Evolutionary conservation across 2,113 vertebrate genomes (phyloP).

Genomic region (Bolborhynchus lineola): DNA sequence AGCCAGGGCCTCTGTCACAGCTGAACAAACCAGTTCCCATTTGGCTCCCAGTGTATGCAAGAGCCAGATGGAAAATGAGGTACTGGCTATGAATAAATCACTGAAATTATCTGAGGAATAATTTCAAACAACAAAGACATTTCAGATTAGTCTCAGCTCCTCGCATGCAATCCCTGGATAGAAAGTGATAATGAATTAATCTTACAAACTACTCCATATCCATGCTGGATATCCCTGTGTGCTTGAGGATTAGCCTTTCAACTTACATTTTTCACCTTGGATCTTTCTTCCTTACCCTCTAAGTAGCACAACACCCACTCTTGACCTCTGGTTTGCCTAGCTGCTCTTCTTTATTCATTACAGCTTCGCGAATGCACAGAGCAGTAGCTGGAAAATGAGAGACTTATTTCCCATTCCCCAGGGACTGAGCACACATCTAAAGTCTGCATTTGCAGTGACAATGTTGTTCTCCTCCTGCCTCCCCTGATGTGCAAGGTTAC

Average conservation of each 20-base stretch:
- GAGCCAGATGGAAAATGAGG: background rate
- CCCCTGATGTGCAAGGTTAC: fast-evolving
- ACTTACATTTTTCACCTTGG: background rate
- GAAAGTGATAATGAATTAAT: background rate
- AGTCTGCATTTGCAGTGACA: fast-evolving
- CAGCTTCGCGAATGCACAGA: background rate
- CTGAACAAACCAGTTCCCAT: background rate
- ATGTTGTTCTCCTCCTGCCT: background rate
- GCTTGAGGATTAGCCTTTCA: background rate
- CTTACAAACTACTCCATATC: background rate
- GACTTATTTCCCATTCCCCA: background rate
- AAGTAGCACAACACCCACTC: background rate
- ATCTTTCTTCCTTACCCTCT: background rate
- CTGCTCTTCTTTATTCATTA: background rate
- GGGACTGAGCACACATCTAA: background rate
- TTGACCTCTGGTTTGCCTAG: background rate
- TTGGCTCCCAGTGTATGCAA: background rate
- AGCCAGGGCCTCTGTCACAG: background rate
- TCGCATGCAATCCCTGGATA: background rate
- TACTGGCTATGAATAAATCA: background rate
- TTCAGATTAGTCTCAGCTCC: background rate
- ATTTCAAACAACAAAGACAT: background rate
- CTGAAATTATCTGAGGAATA: background rate
- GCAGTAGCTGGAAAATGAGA: background rate
- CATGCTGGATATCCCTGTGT: background rate